These are phyloP conservation scores for Aphrophora alni DNA, from an alignment of 2,888 invertebrate genomes.

Conservation along the genomic window DNA sequence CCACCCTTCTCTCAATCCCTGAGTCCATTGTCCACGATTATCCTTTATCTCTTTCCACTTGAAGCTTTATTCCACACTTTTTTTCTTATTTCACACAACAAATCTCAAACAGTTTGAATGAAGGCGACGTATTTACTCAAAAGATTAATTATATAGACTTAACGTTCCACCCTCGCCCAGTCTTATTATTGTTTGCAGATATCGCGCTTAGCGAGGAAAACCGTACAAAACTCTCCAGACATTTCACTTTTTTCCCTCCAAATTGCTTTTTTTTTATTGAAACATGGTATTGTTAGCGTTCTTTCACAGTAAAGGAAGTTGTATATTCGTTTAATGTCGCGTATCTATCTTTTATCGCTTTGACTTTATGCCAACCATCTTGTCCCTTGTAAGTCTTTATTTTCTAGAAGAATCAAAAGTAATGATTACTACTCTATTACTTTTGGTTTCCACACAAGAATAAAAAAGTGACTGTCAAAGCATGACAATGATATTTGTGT, in stretches of 20 bases:
- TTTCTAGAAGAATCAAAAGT: neutral
- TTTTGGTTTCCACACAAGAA: no score
- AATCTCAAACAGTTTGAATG: neutral
- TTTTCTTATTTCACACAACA: constrained; percentile 1
- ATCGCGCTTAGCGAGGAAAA: neutral
- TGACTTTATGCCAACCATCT: neutral
- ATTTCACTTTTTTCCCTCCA: neutral
- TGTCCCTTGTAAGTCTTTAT: neutral
- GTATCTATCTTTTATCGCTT: neutral
- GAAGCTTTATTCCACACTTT: neutral
- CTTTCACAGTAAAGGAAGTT: neutral
- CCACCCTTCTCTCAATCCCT: neutral
- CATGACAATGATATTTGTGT: no score
- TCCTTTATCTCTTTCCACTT: neutral
- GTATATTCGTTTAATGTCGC: neutral
- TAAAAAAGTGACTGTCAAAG: no score
- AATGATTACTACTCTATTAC: neutral
- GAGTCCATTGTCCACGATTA: neutral
- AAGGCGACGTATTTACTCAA: constrained; percentile 24
- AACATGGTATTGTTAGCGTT: neutral
- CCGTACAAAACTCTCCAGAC: neutral
- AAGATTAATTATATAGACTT: constrained; percentile 35
- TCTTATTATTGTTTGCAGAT: constrained; percentile 3
- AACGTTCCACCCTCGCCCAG: neutral
- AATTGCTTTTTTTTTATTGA: neutral